Percentiles rank a stretch among this genome's conserved stretches.
Evolutionary conservation across 2,797 vertebrate genomes (phyloP).

Genomic region (Knipowitschia caucasica): DNA sequence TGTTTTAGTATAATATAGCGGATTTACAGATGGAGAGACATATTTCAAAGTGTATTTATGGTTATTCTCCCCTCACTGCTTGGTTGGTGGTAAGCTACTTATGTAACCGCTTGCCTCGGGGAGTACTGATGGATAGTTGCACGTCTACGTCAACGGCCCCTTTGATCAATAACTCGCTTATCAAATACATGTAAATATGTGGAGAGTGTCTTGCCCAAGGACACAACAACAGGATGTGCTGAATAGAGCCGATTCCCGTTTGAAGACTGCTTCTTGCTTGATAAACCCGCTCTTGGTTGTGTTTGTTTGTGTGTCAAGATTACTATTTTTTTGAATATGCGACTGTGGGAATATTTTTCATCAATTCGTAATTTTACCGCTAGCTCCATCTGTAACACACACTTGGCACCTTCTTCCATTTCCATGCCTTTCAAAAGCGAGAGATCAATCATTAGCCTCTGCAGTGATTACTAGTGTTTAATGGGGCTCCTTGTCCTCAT

Average conservation of each 20-base stretch:
- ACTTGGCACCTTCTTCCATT: constrained; percentile 16
- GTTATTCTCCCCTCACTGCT: neutral
- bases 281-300: too few species aligned
- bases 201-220: neutral
- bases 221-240: neutral
- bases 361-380: neutral
- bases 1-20: neutral
- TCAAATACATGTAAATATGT: neutral
- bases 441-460: constrained; percentile 52
- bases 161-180: neutral
- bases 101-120: neutral
- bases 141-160: neutral
- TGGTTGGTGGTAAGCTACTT: neutral
- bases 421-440: constrained; percentile 17
- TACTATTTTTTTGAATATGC: too few species aligned
- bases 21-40: neutral
- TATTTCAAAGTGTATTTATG: neutral
- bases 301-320: too few species aligned
- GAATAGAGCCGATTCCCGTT: too few species aligned
- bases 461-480: constrained; percentile 49
- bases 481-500: constrained; percentile 41
- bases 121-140: neutral
- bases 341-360: neutral
- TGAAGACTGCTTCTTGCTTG: too few species aligned
- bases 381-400: neutral